Evolutionary conservation across 2,113 vertebrate genomes (phyloP).

Genomic region (Procavia capensis): DNA sequence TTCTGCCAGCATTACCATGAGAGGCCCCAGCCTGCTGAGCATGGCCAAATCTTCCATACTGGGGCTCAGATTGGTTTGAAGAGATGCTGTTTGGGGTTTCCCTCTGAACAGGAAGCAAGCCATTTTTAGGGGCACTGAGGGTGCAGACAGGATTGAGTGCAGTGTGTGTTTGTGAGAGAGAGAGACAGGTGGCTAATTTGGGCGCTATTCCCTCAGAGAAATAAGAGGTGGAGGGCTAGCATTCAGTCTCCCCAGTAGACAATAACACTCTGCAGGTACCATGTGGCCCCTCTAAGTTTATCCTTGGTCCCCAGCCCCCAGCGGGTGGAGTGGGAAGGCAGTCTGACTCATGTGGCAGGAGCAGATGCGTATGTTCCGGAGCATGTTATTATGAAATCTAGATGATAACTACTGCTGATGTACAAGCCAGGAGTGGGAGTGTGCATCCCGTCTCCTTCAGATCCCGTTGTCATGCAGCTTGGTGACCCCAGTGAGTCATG

Average conservation of each 20-base stretch:
- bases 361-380: not conserved
- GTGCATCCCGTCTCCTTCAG: not conserved
- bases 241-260: not conserved
- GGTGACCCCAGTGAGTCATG: not conserved
- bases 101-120: not conserved
- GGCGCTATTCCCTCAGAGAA: not conserved
- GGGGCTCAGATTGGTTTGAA: not conserved
- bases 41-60: not conserved
- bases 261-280: not conserved
- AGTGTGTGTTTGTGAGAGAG: too few species aligned
- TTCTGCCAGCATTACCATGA: not conserved
- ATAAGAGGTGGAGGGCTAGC: not conserved
- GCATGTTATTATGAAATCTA: not conserved
- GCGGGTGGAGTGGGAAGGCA: not conserved
- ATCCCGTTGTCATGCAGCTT: not conserved
- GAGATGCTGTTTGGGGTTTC: not conserved
- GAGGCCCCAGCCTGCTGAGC: not conserved
- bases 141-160: not conserved
- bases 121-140: not conserved
- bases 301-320: not conserved
- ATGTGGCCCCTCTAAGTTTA: not conserved
- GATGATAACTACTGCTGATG: not conserved
- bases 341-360: not conserved
- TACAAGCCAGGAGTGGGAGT: slow-evolving; percentile 40
- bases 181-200: not conserved